Evolutionary conservation across 2,797 vertebrate species (phyloP).

Genomic region (Fistularia commersonii): DNA sequence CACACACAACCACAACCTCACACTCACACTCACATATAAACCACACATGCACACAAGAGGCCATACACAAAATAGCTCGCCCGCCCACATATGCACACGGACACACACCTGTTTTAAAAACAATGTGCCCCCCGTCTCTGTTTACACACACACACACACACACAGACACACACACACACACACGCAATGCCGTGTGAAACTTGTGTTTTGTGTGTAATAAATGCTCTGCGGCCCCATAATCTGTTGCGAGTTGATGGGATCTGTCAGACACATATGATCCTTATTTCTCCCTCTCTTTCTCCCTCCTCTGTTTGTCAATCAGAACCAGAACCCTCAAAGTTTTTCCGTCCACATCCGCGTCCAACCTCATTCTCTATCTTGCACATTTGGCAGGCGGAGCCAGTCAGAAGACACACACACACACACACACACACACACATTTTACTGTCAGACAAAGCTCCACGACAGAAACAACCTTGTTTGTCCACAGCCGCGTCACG

Average conservation of each 20-base stretch:
- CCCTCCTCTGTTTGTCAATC: constrained; percentile 1
- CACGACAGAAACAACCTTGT: constrained; percentile 60
- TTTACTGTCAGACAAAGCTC: constrained; percentile 46
- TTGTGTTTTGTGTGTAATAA: constrained; percentile 55
- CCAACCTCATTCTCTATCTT: constrained; percentile 54
- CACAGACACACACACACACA: constrained; percentile 15
- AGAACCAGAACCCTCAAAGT: no score
- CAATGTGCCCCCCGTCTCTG: constrained; percentile 4
- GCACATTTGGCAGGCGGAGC: constrained; percentile 38
- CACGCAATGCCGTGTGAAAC: constrained; percentile 32
- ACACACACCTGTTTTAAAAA: constrained; percentile 47
- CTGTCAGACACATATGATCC: constrained; percentile 73
- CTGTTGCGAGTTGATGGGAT: constrained; percentile 59
- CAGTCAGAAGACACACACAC: constrained; percentile 13
- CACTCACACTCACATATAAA: constrained; percentile 19
- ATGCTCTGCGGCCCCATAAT: constrained; percentile 49
- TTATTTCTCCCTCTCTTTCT: constrained; percentile 40
- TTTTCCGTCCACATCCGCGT: constrained; percentile 47
- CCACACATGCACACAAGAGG: constrained; percentile 14
- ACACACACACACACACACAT: constrained; percentile 19
- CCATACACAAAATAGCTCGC: constrained; percentile 11
- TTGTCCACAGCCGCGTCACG: constrained; percentile 40
- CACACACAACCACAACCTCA: constrained; percentile 7
- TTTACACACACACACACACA: constrained; percentile 13
- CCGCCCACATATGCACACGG: constrained; percentile 33